Conservation (phyloP, 35 echinoderm and acorn worm species). For the Lytechinus pictus region DNA sequence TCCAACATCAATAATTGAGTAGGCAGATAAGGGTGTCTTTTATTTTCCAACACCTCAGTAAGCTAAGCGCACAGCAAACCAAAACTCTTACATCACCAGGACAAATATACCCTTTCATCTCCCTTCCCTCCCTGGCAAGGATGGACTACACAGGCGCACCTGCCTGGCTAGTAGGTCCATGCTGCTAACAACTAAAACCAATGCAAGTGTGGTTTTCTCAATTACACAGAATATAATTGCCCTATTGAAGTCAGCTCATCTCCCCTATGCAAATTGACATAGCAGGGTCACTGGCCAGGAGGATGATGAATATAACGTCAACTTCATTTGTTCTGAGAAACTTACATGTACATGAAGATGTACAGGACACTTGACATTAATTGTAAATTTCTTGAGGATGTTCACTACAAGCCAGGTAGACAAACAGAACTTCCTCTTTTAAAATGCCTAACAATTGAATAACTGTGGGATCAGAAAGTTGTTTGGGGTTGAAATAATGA, state of each 20-base stretch:
- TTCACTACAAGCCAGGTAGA: background rate
- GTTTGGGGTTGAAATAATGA: background rate
- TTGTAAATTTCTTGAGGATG: no score
- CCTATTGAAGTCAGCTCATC: background rate
- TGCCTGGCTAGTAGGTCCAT: background rate
- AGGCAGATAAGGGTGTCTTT: background rate
- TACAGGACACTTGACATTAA: no score
- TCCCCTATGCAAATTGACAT: background rate
- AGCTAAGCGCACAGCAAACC: conserved; percentile 8
- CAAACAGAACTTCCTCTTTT: background rate
- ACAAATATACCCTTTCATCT: background rate
- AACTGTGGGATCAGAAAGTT: background rate
- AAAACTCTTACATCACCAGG: background rate
- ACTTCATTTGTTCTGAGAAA: background rate
- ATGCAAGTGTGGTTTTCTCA: background rate
- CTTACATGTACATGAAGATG: background rate
- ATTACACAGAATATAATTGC: background rate
- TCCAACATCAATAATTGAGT: background rate
- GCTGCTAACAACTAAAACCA: no score
- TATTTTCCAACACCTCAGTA: conserved; percentile 8
- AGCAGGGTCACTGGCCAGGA: background rate
- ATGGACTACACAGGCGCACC: background rate
- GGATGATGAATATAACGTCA: background rate
- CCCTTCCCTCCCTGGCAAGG: background rate
- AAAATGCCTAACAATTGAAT: background rate